Percentiles rank a stretch among this genome's conserved stretches.
These are phyloP conservation scores for Ditylenchus weischeri DNA, from an alignment of 2,888 invertebrate genomes.

Conservation along the genomic window DNA sequence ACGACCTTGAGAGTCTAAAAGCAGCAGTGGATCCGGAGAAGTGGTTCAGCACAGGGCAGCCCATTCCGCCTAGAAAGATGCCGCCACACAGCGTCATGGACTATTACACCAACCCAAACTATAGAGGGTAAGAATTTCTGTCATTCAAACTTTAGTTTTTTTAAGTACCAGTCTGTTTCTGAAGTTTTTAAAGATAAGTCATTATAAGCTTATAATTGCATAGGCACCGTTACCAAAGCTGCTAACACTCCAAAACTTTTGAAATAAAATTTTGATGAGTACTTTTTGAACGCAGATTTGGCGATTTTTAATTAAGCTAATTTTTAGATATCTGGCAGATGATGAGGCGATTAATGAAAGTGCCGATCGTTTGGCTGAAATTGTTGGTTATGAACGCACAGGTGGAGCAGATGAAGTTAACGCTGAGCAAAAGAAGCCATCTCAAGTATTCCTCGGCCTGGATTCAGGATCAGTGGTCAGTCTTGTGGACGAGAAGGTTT, in stretches of 20 bases:
- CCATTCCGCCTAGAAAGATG: constrained; percentile 83
- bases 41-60: constrained; percentile 77
- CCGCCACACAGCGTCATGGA: constrained; percentile 85
- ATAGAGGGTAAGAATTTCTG: constrained; percentile 68
- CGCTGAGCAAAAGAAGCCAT: constrained; percentile 34
- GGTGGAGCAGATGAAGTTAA: constrained; percentile 3
- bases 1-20: constrained; percentile 72
- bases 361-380: constrained; percentile 69
- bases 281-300: no score
- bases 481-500: constrained; percentile 51
- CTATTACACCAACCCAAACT: constrained; percentile 70
- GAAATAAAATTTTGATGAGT: no score
- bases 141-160: background rate
- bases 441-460: constrained; percentile 49
- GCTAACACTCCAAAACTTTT: no score
- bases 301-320: no score
- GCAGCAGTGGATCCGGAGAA: constrained; percentile 73
- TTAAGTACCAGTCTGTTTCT: background rate
- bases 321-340: constrained; percentile 82
- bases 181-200: background rate
- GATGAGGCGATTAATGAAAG: constrained; percentile 74
- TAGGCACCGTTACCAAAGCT: no score
- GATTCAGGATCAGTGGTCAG: constrained; percentile 50
- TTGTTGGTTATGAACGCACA: constrained; percentile 77
- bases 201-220: no score